Evolutionary conservation across 2,113 vertebrate genomes (phyloP), one percentile per base, ranked within the genome.

Genomic region (Aptenodytes patagonicus): DNA sequence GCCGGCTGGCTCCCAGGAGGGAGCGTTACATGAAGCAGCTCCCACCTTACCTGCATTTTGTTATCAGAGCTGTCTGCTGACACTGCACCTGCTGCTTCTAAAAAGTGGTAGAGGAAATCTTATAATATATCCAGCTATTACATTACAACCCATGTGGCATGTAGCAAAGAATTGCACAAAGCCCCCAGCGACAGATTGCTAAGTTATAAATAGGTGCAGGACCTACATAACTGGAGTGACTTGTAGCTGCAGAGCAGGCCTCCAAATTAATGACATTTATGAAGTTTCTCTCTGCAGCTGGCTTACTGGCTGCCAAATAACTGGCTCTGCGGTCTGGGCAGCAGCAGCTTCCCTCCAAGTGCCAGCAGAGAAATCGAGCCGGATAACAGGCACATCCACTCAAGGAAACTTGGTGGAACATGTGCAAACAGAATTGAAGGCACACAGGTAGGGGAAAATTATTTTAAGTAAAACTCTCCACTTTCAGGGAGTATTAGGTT

Each of bases 151-250:
- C 96, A 78, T 77, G 69, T 65, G 94, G 91, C 95, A 95, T 2
- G 12, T 68, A 95, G 96, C 88, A 77, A 83, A 97, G 94, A 93
- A 54, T 55, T 87, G 75, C 96, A 94, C 84, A 95, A 97, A 97
- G 96, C 76, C 90, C 85, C 86, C 86, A 94, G 86, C 28, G 86
- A 97, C 96, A 97, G 92, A 97, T 88, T 95, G 94, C 83, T 8
- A 24, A 73, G 93, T 95, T 97, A 97, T 97, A 98, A 97, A 98
- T 98, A 97, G 92, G 89, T 87, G 79, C 66, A 91, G 91, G 95
- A 93, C 95, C 76, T 94, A 95, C 89, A 94, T 97, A 96, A 93
- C 93, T 95, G 84, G 88, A 95, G 84, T 85, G 71, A 95, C 91
- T 95, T 11, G 77, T 87, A 82, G 95, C 86, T 83, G 69, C 87